A percentile compares a stretch with the other conserved stretches of the same genome.
phyloP scores from a whole-genome alignment of 2,888 invertebrate species.

The Strigamia crassipes region DNA sequence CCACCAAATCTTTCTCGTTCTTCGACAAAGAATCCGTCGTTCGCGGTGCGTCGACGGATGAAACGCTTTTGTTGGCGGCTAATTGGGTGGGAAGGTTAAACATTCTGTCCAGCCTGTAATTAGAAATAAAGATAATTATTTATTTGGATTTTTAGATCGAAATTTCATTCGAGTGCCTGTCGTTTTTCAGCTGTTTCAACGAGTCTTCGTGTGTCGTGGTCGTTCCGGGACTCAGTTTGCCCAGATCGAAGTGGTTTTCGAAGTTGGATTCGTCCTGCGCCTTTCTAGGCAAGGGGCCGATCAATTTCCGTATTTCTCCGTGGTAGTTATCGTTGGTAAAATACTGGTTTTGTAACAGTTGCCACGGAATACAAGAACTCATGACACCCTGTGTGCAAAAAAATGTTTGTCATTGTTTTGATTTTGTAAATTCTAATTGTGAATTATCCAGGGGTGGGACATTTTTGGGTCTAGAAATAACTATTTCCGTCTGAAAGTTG shows the following conservation, averaged over 20 bases:
- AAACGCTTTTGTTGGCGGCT: neutral
- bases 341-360: conserved; percentile 84
- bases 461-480: too few species aligned
- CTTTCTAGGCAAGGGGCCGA: neutral
- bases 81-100: neutral
- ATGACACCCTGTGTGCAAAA: conserved; percentile 76
- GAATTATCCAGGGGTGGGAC: too few species aligned
- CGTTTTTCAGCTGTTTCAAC: neutral
- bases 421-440: neutral
- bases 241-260: neutral
- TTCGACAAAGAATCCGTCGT: neutral
- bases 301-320: neutral
- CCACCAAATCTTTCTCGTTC: neutral
- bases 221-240: neutral
- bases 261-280: neutral
- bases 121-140: neutral
- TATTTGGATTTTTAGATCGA: neutral
- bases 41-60: neutral
- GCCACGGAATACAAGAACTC: conserved; percentile 94
- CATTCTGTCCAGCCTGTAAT: neutral
- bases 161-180: conserved; percentile 48
- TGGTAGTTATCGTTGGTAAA: conserved; percentile 68
- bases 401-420: conserved; percentile 39
- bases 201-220: neutral
- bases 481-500: too few species aligned